A percentile compares a stretch with the other conserved stretches of the same genome.
Conservation (phyloP, 2,888 invertebrate species). For the Cantharis rustica region DNA sequence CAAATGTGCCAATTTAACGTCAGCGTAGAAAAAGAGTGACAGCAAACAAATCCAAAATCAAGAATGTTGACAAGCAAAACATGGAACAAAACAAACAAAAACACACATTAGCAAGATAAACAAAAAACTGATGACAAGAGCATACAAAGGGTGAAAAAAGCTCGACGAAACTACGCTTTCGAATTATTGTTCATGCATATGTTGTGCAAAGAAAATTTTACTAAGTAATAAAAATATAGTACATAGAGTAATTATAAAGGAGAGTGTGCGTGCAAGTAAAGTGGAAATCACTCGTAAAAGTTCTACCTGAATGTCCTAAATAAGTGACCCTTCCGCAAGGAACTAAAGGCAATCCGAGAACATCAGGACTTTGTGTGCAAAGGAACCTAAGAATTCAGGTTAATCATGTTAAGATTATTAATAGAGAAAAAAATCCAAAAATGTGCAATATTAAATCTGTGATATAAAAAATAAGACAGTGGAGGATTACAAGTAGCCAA, state of each 20-base stretch:
- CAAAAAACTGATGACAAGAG: slow-evolving; percentile 27
- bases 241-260: background rate
- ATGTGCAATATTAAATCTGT: slow-evolving; percentile 49
- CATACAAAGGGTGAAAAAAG: slow-evolving; percentile 28
- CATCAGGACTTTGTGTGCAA: slow-evolving; percentile 58
- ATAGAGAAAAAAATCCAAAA: background rate
- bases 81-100: slow-evolving; percentile 41
- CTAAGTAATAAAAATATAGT: background rate
- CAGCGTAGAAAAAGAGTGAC: slow-evolving; percentile 13
- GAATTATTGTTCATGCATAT: background rate
- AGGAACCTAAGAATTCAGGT: slow-evolving; percentile 53
- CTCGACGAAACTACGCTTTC: slow-evolving; percentile 13
- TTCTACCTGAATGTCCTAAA: slow-evolving; percentile 54
- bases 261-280: background rate
- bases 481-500: slow-evolving; percentile 5
- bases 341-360: slow-evolving; percentile 57
- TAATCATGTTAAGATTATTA: slow-evolving; percentile 25
- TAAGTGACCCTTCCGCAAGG: slow-evolving; percentile 56
- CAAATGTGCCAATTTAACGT: slow-evolving; percentile 33
- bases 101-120: slow-evolving; percentile 36
- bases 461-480: slow-evolving; percentile 34
- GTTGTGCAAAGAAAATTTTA: background rate
- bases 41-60: slow-evolving; percentile 26
- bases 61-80: slow-evolving; percentile 40
- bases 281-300: slow-evolving; percentile 13